Percentiles rank a stretch among this genome's conserved stretches.
phyloP scores from a whole-genome alignment of 1,140 invertebrate genomes.

The Penaeus indicus region DNA sequence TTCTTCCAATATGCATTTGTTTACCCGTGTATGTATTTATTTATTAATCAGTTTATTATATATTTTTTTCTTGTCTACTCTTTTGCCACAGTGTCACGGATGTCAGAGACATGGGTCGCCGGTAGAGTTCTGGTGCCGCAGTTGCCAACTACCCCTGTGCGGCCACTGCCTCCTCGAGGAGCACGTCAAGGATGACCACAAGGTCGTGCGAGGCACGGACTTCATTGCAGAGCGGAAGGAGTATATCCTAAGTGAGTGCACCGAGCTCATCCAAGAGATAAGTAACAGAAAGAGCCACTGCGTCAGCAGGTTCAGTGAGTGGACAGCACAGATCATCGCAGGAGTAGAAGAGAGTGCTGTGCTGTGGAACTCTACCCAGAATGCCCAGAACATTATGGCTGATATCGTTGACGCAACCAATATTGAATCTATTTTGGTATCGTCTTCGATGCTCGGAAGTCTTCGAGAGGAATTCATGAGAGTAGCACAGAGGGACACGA shows the following conservation, averaged over 20 bases:
- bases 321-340: background rate
- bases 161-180: slow-evolving; percentile 28
- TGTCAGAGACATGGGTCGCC: slow-evolving; percentile 24
- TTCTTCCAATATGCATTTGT: no score
- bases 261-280: slow-evolving; percentile 21
- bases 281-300: background rate
- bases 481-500: no score
- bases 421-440: no score
- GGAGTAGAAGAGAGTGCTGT: no score
- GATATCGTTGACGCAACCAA: no score
- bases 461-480: no score
- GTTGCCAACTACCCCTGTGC: slow-evolving; percentile 39
- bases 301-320: background rate
- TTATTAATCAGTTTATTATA: no score
- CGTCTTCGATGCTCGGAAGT: no score
- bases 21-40: no score
- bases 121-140: slow-evolving; percentile 43
- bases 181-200: slow-evolving; percentile 31
- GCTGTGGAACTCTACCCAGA: no score
- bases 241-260: slow-evolving; percentile 38
- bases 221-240: slow-evolving; percentile 38
- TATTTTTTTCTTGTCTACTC: no score
- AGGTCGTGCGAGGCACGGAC: slow-evolving; percentile 17
- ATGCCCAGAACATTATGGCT: no score
- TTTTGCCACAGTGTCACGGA: background rate